Base-by-base conservation (phyloP, 2,113 vertebrate genomes). In the Acinonyx jubatus region DNA sequence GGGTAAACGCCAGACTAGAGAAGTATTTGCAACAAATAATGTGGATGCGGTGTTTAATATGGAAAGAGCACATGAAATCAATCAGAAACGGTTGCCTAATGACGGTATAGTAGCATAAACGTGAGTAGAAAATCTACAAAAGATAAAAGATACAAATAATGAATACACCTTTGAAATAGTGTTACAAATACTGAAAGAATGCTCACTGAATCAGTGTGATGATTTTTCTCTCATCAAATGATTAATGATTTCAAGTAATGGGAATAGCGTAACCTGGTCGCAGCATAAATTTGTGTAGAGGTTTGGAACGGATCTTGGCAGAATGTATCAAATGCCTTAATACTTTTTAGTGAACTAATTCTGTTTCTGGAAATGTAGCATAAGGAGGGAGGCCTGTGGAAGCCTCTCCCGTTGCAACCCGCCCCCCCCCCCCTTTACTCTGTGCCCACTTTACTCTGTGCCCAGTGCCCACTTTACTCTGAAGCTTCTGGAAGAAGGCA, bases 121-220 rank as follows among this genome's bases (percentile, higher is more conserved):
- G 10, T 5, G 82, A 85, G 4, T 33, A 13, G 73, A 21, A 18
- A 38, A 10, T 38, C 41, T 71, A 74, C 63, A 55, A 31, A 36
- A 45, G 12, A 14, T 38, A n/a, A 50, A 41, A 12, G n/a, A 19
- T 6, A 15, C 45, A 31, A 9, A 11, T 68, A 29, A 57, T 41
- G 31, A 33, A 13, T 38, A 4, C 29, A 29, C 3, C 13, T 7
- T 21, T 55, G 82, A n/a, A 16, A 15, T 33, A 45, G 14, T 69
- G 2, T 41, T 27, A 29, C 38, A 14, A 12, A n/a, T 8, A 5
- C 45, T 14, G 1, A 14, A 41, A 45, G 52, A 33, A 36, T 7
- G 16, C n/a, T 41, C 4, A 16, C n/a, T 29, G 11, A 21, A 13
- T n/a, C 50, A 38, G 0, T 3, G 5, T 9, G 71, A 7, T 27